A percentile compares a stretch with the other conserved stretches of the same genome.
Conservation (phyloP, 2,113 vertebrate genomes). For the Neogale vison region DNA sequence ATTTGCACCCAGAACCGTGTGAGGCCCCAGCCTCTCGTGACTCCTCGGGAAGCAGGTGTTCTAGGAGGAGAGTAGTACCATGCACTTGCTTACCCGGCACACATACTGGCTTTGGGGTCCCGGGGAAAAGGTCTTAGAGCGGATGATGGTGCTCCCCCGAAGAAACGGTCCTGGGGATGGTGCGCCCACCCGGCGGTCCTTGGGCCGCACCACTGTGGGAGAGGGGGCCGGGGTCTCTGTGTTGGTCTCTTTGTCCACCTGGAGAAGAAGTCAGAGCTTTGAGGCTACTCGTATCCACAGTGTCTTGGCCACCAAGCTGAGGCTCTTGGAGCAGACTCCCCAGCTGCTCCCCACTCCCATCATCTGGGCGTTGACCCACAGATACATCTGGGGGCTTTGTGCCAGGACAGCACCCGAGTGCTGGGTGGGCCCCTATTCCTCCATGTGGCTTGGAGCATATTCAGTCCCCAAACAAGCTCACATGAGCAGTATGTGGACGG, state of each 20-base stretch:
- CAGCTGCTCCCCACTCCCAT: too few relatives aligned
- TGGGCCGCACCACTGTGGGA: constrained; percentile 92
- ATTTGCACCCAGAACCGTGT: not conserved
- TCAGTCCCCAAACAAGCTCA: not conserved
- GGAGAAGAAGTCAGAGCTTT: constrained; percentile 44
- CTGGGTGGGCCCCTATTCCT: rapidly evolving
- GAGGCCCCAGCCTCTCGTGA: not conserved
- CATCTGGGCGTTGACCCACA: not conserved
- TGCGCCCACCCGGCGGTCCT: constrained; percentile 89
- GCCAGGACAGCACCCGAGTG: rapidly evolving
- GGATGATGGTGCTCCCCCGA: constrained; percentile 96
- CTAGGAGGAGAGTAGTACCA: rapidly evolving
- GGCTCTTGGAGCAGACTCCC: not conserved
- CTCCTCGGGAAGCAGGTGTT: rapidly evolving
- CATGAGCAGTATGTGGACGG: rapidly evolving
- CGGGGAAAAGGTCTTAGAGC: constrained; percentile 98
- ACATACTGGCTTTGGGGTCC: constrained; percentile 98
- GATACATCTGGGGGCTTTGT: not conserved
- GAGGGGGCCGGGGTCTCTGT: constrained; percentile 85
- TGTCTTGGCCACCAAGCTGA: not conserved
- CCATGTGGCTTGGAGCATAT: not conserved
- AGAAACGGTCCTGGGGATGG: constrained; percentile 91
- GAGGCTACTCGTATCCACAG: not conserved
- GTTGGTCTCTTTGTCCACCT: constrained; percentile 96
- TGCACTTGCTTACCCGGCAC: constrained; percentile 90